phyloP scores from a whole-genome alignment of 1,140 invertebrate species.

The Trichonephila clavipes region DNA sequence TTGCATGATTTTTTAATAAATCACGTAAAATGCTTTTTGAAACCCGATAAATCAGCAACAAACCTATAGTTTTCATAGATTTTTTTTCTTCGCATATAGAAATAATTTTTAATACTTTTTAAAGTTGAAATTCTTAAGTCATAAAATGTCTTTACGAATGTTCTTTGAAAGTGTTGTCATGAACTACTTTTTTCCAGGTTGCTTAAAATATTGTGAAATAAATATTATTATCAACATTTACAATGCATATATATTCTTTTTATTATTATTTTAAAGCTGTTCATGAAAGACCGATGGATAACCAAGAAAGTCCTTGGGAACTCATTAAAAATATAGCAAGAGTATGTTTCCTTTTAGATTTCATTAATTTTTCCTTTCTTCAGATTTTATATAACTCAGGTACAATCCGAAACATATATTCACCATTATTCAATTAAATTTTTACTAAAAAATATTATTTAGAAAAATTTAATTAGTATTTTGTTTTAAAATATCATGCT shows the following conservation, averaged over 20 bases:
- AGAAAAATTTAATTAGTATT: not conserved
- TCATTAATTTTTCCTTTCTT: not conserved
- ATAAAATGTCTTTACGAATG: no score
- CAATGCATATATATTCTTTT: not conserved
- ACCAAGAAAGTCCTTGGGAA: conserved; percentile 95
- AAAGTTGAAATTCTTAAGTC: no score
- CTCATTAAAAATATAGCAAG: conserved; percentile 88
- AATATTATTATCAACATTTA: not conserved
- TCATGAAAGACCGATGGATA: conserved; percentile 92
- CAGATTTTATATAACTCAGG: no score
- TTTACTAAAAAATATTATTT: not conserved
- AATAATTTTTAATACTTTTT: no score
- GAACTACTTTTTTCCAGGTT: no score
- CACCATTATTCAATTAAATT: not conserved
- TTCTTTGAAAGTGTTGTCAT: no score
- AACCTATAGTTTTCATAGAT: no score
- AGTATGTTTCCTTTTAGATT: conserved; percentile 78
- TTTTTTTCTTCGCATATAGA: no score
- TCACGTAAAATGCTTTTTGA: not conserved
- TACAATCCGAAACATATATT: no score
- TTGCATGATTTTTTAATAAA: no score
- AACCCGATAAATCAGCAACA: no score
- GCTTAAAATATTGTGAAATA: no score
- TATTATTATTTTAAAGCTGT: conserved; percentile 83
- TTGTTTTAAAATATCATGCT: not conserved